Evolutionary conservation across 1,140 invertebrate species (phyloP).

Genomic region (Matsumurasca onukii): DNA sequence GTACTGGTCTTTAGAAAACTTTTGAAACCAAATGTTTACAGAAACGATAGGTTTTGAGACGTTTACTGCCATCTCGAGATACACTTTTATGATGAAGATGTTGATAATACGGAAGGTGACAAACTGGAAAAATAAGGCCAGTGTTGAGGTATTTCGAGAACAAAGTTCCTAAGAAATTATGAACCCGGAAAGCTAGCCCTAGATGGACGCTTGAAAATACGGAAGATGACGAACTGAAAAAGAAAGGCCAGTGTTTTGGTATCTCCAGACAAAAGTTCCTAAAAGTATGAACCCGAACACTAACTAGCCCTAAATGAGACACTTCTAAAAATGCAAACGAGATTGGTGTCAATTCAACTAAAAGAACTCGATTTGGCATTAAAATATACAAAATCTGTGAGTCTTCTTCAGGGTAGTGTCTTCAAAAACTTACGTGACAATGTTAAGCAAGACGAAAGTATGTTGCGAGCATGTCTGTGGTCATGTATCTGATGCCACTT

Average conservation of each 20-base stretch:
- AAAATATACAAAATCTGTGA: background rate
- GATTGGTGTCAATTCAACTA: background rate
- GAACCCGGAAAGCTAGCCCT: no score
- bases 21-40: background rate
- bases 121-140: background rate
- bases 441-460: background rate
- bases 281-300: background rate
- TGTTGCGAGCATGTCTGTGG: background rate
- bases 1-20: background rate
- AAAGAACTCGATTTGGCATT: background rate
- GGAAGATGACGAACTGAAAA: no score
- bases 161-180: no score
- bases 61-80: constrained; percentile 10
- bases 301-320: background rate
- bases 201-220: no score
- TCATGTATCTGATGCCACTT: background rate
- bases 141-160: background rate
- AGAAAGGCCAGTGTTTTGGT: background rate
- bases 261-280: background rate
- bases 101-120: background rate
- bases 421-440: background rate
- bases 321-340: background rate
- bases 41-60: background rate
- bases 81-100: constrained; percentile 3
- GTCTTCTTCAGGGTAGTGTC: background rate